phyloP scores from a whole-genome alignment of 92 coral and sea anemone genomes.

The Siderastrea radians region DNA sequence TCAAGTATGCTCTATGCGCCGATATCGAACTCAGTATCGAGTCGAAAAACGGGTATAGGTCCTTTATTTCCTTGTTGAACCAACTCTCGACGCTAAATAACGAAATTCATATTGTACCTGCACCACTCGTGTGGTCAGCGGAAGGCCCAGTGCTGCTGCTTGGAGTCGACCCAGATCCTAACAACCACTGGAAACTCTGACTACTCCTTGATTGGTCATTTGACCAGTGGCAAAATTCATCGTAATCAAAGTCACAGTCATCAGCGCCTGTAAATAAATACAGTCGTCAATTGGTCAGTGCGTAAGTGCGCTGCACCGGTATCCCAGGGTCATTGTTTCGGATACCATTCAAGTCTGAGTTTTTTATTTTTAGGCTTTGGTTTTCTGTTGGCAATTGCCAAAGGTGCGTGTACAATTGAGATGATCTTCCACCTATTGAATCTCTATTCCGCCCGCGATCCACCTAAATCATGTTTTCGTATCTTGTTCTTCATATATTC shows the following conservation, averaged over 20 bases:
- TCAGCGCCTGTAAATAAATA: constrained; percentile 63
- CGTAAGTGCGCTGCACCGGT: too few relatives aligned
- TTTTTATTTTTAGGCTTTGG: too few relatives aligned
- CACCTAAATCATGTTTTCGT: too few relatives aligned
- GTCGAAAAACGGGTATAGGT: too few relatives aligned
- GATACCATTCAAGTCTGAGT: not conserved
- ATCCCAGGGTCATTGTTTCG: too few relatives aligned
- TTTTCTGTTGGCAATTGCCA: too few relatives aligned
- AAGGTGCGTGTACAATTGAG: too few relatives aligned
- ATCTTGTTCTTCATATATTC: too few relatives aligned
- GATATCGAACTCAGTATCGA: too few relatives aligned
- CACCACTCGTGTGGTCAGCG: constrained; percentile 92
- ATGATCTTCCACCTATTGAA: too few relatives aligned
- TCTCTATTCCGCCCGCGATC: too few relatives aligned
- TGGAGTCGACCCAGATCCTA: constrained; percentile 81
- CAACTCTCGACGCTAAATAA: not conserved
- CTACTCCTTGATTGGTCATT: constrained; percentile 58
- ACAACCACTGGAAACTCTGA: constrained; percentile 60
- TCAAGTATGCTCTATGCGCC: too few relatives aligned
- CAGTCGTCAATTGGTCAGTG: not conserved
- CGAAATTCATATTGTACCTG: constrained; percentile 51
- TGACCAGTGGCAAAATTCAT: constrained; percentile 85
- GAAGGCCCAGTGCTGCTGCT: constrained; percentile 88
- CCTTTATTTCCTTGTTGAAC: not conserved
- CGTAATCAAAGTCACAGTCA: constrained; percentile 95